Conservation (phyloP, 2,888 invertebrate species). For the Pollenia labialis region DNA sequence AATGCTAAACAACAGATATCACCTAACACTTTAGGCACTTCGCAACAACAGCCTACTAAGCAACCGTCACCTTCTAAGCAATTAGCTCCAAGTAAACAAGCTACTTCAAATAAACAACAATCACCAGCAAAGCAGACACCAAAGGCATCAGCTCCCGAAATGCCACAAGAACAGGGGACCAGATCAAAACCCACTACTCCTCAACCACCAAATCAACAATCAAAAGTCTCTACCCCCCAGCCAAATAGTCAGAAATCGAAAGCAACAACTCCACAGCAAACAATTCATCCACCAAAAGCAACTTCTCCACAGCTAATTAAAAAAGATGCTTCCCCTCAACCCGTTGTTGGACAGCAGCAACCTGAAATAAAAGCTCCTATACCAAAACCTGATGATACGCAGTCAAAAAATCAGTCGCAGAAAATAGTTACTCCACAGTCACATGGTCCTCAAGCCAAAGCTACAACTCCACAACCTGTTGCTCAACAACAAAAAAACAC, state of each 20-base stretch:
- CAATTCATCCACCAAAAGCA: neutral
- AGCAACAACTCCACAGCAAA: neutral
- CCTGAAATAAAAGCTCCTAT: no score
- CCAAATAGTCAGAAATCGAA: neutral
- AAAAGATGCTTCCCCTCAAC: no score
- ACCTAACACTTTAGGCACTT: neutral
- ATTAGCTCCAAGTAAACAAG: constrained; percentile 60
- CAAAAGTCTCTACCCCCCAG: constrained; percentile 12
- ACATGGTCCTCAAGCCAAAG: constrained; percentile 38
- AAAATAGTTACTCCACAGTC: constrained; percentile 62
- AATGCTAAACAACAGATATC: constrained; percentile 1
- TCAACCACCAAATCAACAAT: constrained; percentile 56
- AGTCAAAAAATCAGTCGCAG: neutral
- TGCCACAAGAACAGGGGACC: neutral
- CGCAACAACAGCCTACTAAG: constrained; percentile 52
- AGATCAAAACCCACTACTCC: constrained; percentile 48
- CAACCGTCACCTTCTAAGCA: constrained; percentile 54
- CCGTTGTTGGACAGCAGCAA: no score
- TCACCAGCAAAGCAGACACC: constrained; percentile 52
- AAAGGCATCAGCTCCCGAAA: neutral
- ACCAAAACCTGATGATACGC: no score
- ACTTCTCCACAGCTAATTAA: neutral
- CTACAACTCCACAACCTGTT: neutral
- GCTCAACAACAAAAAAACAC: neutral
- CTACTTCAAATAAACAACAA: constrained; percentile 68